Evolutionary conservation across 2,888 invertebrate genomes (phyloP).

Genomic region (Latrodectus hesperus): DNA sequence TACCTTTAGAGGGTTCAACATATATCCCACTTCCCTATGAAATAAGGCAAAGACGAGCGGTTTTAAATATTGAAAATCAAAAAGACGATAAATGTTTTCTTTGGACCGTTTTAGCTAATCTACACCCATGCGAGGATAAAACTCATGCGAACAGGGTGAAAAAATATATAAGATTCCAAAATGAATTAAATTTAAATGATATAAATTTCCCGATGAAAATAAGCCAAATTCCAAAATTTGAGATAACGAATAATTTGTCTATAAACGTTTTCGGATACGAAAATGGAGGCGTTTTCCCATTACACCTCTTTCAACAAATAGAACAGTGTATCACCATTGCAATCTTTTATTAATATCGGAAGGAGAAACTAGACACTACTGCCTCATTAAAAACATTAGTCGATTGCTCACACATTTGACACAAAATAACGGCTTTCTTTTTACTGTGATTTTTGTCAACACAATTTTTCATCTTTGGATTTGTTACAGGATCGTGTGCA

Average conservation of each 20-base stretch:
- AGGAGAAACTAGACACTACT: too few species aligned
- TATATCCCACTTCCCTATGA: too few species aligned
- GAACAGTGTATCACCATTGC: neutral
- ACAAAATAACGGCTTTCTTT: neutral
- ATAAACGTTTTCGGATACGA: too few species aligned
- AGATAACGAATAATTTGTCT: neutral
- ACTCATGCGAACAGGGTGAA: too few species aligned
- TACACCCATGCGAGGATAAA: too few species aligned
- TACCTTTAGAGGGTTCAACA: too few species aligned
- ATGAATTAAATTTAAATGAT: neutral
- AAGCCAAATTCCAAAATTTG: neutral
- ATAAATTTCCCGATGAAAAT: neutral
- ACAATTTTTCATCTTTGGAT: neutral
- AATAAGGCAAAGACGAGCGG: too few species aligned
- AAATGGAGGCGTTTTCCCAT: neutral
- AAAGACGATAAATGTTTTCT: too few species aligned
- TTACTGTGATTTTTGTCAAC: too few species aligned
- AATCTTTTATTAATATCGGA: slow-evolving; percentile 35
- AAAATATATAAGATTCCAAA: neutral
- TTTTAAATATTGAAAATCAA: too few species aligned
- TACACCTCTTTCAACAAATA: neutral
- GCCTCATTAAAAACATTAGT: neutral
- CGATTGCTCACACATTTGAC: neutral
- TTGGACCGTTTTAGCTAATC: too few species aligned
- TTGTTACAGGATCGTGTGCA: slow-evolving; percentile 9